These are phyloP conservation scores for Clarias batrachus DNA, from an alignment of 2,113 vertebrate genomes.

Conservation along the genomic window DNA sequence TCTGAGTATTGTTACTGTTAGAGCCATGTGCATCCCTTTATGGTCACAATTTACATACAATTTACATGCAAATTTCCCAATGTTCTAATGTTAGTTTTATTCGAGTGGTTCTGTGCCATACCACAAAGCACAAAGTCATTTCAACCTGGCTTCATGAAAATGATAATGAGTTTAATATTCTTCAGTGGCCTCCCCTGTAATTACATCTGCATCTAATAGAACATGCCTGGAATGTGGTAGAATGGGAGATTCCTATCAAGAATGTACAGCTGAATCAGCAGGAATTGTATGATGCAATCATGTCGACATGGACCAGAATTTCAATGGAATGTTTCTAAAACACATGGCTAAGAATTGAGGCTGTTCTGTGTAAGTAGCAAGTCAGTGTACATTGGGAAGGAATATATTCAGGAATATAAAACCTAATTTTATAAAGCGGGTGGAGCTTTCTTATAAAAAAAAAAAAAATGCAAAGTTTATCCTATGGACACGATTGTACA, in stretches of 20 bases:
- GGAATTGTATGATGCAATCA: not conserved
- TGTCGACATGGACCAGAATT: not conserved
- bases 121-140: not conserved
- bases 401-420: not conserved
- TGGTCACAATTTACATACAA: not conserved
- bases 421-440: not conserved
- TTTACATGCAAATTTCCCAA: not conserved
- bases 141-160: not conserved
- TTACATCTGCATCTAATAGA: not conserved
- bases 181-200: not conserved
- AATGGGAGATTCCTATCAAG: not conserved
- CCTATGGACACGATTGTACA: not conserved
- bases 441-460: not conserved
- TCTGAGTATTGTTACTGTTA: not conserved
- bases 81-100: not conserved
- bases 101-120: not conserved
- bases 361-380: not conserved
- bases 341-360: not conserved
- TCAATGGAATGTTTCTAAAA: not conserved
- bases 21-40: not conserved
- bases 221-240: too few species aligned
- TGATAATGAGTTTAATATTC: not conserved
- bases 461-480: not conserved
- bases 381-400: not conserved
- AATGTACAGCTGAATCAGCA: not conserved